Evolutionary conservation across 1,140 invertebrate species (phyloP).

Genomic region (Eufriesea mexicana): DNA sequence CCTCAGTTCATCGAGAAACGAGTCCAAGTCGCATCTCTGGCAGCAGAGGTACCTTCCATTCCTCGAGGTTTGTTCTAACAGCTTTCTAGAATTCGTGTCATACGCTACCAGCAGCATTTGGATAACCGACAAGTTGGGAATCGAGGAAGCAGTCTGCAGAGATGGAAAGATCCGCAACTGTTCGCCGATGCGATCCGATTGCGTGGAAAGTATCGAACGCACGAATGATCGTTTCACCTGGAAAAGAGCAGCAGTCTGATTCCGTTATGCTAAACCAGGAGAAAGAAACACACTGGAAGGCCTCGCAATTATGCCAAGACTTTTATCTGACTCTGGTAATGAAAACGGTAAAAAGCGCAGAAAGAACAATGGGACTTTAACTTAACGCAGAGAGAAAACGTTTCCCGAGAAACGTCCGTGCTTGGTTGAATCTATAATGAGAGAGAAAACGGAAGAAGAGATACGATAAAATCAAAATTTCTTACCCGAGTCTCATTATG

Average conservation of each 20-base stretch:
- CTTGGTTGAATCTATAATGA: background rate
- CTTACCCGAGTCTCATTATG: too few species aligned
- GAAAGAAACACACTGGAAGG: conserved; percentile 18
- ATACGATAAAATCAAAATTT: background rate
- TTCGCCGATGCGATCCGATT: background rate
- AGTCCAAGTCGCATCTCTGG: too few species aligned
- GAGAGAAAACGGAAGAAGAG: too few species aligned
- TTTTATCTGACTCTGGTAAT: conserved; percentile 20
- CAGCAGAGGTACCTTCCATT: too few species aligned
- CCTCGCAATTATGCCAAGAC: background rate
- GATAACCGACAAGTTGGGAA: too few species aligned
- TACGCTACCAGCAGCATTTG: too few species aligned
- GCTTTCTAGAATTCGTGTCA: too few species aligned
- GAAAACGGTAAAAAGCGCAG: conserved; percentile 9
- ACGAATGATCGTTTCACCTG: background rate
- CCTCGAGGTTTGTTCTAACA: too few species aligned
- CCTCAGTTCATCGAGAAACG: too few species aligned
- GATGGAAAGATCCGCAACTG: too few species aligned
- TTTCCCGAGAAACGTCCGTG: background rate
- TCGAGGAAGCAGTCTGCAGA: too few species aligned
- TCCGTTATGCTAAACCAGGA: background rate
- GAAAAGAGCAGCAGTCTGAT: background rate
- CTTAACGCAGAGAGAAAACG: background rate
- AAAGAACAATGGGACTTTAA: background rate
- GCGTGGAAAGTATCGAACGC: background rate